Evolutionary conservation across 37 sponge, comb jelly and placozoan genomes (phyloP).

Genomic region (Spongilla lacustris): DNA sequence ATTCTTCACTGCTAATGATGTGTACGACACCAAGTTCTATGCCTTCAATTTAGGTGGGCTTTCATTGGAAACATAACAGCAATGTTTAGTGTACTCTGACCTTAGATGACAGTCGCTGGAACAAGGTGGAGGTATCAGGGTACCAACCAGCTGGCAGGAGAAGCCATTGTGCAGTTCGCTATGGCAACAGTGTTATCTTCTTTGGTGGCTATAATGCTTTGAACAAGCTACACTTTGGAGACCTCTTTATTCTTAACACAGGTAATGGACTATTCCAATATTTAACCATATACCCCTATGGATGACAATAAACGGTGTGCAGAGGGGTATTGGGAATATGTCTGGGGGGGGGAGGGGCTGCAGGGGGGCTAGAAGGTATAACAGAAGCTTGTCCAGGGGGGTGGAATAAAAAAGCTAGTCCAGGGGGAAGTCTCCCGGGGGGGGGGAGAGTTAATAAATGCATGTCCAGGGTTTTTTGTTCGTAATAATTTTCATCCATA

Average conservation of each 20-base stretch:
- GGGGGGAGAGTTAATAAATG: no score
- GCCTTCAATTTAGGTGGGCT: conserved; percentile 35
- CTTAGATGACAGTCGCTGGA: conserved; percentile 11
- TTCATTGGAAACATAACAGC: background rate
- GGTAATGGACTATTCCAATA: conserved; percentile 21
- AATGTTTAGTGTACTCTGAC: background rate
- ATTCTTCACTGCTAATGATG: conserved; percentile 42
- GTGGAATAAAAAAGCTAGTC: no score
- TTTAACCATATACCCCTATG: no score
- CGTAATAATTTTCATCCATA: no score
- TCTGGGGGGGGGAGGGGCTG: no score
- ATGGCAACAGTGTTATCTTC: conserved; percentile 42
- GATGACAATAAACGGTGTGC: no score
- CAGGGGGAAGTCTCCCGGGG: no score
- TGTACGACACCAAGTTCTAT: conserved; percentile 57
- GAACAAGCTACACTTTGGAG: conserved; percentile 57
- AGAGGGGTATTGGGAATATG: no score
- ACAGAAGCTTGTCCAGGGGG: no score
- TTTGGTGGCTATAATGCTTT: conserved; percentile 70
- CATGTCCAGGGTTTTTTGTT: no score
- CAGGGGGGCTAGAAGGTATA: no score
- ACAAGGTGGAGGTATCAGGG: conserved; percentile 16
- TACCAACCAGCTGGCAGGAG: conserved; percentile 19
- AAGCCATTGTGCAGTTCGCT: background rate
- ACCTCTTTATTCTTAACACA: conserved; percentile 58